These are phyloP conservation scores for Amphilophus citrinellus DNA, from an alignment of 2,113 vertebrate genomes.

Conservation along the genomic window DNA sequence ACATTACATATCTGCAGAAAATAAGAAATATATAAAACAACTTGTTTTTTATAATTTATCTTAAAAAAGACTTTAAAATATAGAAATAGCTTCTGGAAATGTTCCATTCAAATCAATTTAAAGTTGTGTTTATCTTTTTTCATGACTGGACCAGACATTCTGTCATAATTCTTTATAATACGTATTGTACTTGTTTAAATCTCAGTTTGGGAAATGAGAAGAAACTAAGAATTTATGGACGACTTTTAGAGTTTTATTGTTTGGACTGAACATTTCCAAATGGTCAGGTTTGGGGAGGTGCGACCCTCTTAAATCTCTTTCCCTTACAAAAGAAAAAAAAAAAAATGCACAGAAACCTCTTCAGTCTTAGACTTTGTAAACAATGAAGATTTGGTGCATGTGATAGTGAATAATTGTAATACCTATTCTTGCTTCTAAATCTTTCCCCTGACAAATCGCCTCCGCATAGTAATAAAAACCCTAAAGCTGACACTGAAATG, in stretches of 20 bases:
- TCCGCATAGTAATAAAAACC: too few species aligned
- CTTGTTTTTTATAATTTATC: accelerated
- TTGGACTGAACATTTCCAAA: neutral
- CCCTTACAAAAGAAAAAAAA: neutral
- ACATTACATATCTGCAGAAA: too few species aligned
- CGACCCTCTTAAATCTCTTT: neutral
- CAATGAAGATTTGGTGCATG: too few species aligned
- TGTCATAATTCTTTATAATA: neutral
- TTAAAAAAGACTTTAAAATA: neutral
- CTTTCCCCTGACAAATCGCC: too few species aligned
- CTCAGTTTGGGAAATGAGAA: neutral
- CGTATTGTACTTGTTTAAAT: neutral
- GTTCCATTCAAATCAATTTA: neutral
- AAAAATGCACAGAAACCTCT: neutral
- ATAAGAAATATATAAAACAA: too few species aligned
- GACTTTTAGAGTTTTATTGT: neutral
- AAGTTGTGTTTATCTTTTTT: neutral
- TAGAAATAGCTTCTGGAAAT: neutral
- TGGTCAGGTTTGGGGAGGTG: neutral
- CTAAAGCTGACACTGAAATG: too few species aligned
- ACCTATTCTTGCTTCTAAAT: neutral
- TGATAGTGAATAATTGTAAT: neutral
- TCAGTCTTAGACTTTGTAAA: neutral
- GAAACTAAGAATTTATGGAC: neutral
- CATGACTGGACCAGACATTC: neutral